These are phyloP conservation scores for Clitarchus hookeri DNA, from an alignment of 2,888 invertebrate species.

Conservation along the genomic window DNA sequence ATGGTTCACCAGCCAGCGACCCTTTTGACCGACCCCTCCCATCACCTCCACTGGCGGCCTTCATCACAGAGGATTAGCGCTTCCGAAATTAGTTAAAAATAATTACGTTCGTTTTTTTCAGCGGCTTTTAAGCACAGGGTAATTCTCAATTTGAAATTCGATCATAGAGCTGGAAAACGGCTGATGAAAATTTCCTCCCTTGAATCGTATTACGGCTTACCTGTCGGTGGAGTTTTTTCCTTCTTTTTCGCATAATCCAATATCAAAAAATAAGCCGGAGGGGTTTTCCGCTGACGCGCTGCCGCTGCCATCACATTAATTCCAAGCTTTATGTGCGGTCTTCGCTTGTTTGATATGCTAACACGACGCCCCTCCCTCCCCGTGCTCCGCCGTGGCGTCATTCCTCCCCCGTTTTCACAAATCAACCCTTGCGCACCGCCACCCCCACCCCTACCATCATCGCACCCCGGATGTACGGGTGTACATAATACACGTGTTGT, in stretches of 20 bases:
- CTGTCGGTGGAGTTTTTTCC: slow-evolving; percentile 5
- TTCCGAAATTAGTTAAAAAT: slow-evolving; percentile 38
- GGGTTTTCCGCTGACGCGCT: slow-evolving; percentile 31
- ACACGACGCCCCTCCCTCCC: background rate
- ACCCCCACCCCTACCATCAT: slow-evolving; percentile 21
- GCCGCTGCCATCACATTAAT: slow-evolving; percentile 31
- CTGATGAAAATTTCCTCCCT: slow-evolving; percentile 35
- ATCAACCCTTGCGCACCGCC: slow-evolving; percentile 25
- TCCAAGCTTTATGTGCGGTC: slow-evolving; percentile 34
- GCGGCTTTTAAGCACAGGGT: slow-evolving; percentile 37
- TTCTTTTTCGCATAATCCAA: slow-evolving; percentile 31
- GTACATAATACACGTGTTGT: slow-evolving; percentile 29
- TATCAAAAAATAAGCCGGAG: slow-evolving; percentile 39
- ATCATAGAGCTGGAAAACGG: background rate
- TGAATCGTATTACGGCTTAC: slow-evolving; percentile 28
- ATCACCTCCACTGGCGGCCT: slow-evolving; percentile 10
- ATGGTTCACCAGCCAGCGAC: slow-evolving; percentile 15
- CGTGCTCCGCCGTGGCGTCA: background rate
- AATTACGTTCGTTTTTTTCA: slow-evolving; percentile 36
- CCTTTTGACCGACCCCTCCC: slow-evolving; percentile 26
- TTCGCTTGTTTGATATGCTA: slow-evolving; percentile 32
- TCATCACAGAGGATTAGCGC: slow-evolving; percentile 30
- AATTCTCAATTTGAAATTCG: slow-evolving; percentile 38
- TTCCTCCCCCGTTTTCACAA: slow-evolving; percentile 20
- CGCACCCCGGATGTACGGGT: slow-evolving; percentile 4